Evolutionary conservation across 2,797 vertebrate species (phyloP).

Genomic region (Propithecus deckenii): DNA sequence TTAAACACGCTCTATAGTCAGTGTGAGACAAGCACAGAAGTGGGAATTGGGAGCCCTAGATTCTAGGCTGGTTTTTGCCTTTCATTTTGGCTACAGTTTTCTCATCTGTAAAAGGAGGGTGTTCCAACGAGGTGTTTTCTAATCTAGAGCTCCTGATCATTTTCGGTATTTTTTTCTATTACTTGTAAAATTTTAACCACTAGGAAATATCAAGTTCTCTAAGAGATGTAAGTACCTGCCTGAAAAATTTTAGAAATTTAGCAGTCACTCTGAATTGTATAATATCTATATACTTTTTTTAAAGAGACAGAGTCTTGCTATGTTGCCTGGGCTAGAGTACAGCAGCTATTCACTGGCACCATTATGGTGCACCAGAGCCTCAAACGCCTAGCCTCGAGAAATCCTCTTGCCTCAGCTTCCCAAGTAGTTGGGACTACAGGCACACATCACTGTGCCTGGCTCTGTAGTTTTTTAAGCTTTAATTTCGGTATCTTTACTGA

Average conservation of each 20-base stretch:
- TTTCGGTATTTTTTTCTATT: neutral
- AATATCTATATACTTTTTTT: no score
- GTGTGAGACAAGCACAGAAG: neutral
- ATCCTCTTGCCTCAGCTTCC: neutral
- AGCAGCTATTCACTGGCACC: no score
- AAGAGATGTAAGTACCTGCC: no score
- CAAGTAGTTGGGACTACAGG: neutral
- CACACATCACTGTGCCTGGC: neutral
- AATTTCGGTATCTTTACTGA: constrained; percentile 4
- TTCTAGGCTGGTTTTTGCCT: neutral
- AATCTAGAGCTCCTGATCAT: neutral
- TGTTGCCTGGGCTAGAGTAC: neutral
- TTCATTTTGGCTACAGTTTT: neutral
- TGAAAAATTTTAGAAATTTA: no score
- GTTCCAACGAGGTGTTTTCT: neutral
- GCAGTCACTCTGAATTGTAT: no score
- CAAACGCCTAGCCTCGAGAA: no score
- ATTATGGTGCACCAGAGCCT: neutral
- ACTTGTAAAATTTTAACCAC: no score
- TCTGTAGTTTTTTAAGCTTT: neutral
- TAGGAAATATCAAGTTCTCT: no score
- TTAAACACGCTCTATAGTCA: neutral
- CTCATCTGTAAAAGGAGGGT: neutral
- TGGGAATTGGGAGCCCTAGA: neutral
- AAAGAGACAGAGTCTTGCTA: neutral